These are phyloP conservation scores for Chrysotoxum bicinctum DNA, from an alignment of 2,888 invertebrate genomes.

Conservation along the genomic window DNA sequence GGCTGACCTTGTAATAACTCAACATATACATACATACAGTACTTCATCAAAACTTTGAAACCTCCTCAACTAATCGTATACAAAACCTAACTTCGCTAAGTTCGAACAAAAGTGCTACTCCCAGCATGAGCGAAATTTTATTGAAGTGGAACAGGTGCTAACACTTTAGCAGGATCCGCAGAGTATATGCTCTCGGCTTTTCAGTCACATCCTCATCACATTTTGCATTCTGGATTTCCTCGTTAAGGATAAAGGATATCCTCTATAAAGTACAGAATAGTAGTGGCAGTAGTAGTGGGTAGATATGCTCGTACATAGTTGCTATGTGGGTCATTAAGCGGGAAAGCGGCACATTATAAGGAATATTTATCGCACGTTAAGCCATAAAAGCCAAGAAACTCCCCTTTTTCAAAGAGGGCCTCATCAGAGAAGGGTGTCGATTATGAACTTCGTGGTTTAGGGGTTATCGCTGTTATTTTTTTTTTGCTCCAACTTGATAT, in stretches of 20 bases:
- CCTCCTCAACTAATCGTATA: background rate
- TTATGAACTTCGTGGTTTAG: slow-evolving; percentile 43
- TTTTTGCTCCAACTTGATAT: background rate
- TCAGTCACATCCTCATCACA: background rate
- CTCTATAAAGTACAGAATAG: background rate
- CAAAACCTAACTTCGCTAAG: background rate
- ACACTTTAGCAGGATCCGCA: background rate
- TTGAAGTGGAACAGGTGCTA: slow-evolving; percentile 31
- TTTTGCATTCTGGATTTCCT: slow-evolving; percentile 4
- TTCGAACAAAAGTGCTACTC: slow-evolving; percentile 7
- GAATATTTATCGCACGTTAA: slow-evolving; percentile 52
- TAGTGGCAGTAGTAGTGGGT: background rate
- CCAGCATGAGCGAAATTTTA: background rate
- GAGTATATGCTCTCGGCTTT: background rate
- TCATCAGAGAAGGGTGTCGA: background rate
- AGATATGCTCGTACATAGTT: background rate
- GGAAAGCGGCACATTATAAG: slow-evolving; percentile 45
- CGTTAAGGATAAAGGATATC: slow-evolving; percentile 9
- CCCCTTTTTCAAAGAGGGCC: background rate
- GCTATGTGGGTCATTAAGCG: slow-evolving; percentile 56
- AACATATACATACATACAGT: background rate
- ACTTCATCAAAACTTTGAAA: background rate
- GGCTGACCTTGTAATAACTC: background rate
- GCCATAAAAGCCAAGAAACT: slow-evolving; percentile 23
- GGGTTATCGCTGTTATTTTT: slow-evolving; percentile 30